These are phyloP conservation scores for Drosophila peninsularis DNA, from an alignment of 2,888 invertebrate species.

Conservation along the genomic window DNA sequence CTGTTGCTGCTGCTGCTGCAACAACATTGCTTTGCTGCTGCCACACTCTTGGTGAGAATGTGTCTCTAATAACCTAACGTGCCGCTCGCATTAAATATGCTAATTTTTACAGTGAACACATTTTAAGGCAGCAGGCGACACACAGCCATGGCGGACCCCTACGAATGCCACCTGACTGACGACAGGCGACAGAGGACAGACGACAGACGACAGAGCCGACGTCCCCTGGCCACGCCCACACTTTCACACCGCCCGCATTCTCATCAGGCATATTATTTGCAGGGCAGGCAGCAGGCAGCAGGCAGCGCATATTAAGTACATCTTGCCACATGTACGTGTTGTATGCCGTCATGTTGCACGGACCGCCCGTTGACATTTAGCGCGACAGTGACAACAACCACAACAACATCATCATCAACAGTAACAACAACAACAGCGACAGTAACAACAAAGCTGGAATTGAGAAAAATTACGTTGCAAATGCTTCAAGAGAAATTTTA, in stretches of 20 bases:
- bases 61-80: slow-evolving; percentile 80
- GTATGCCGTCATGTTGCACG: slow-evolving; percentile 62
- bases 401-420: slow-evolving; percentile 35
- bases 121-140: slow-evolving; percentile 60
- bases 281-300: slow-evolving; percentile 61
- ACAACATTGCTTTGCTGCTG: slow-evolving; percentile 35
- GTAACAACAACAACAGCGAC: slow-evolving; percentile 25
- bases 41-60: slow-evolving; percentile 69
- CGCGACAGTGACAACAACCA: slow-evolving; percentile 57
- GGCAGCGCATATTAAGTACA: slow-evolving; percentile 73
- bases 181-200: background rate
- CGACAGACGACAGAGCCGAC: background rate
- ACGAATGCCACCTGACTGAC: slow-evolving; percentile 51
- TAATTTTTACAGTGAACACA: slow-evolving; percentile 81
- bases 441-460: slow-evolving; percentile 47
- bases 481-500: slow-evolving; percentile 72
- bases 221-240: slow-evolving; percentile 1
- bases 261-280: slow-evolving; percentile 74
- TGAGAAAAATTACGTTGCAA: slow-evolving; percentile 75
- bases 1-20: slow-evolving; percentile 36
- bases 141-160: slow-evolving; percentile 11
- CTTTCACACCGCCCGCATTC: slow-evolving; percentile 13
- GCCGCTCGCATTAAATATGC: slow-evolving; percentile 80
- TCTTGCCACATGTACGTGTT: slow-evolving; percentile 61
- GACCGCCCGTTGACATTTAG: slow-evolving; percentile 76